Conservation (phyloP, 1,140 invertebrate species). For the Temnothorax nylanderi region DNA sequence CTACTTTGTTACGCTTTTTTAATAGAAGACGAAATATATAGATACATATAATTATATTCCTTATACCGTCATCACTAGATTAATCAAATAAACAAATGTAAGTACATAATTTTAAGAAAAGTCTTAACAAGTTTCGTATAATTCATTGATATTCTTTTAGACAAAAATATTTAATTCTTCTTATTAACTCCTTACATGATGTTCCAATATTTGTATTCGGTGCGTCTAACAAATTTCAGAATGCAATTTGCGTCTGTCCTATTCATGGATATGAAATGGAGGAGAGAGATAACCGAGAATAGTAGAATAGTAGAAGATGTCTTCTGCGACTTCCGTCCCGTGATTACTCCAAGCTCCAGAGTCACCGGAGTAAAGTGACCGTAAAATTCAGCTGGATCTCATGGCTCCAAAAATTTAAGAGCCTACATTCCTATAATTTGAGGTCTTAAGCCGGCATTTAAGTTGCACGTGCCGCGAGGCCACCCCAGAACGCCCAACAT, state of each 20-base stretch:
- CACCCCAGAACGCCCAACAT: conserved; percentile 62
- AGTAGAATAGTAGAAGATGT: background rate
- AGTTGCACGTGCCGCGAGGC: conserved; percentile 66
- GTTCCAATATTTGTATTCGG: background rate
- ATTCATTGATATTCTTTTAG: background rate
- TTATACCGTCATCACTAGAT: background rate
- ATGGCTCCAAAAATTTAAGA: conserved; percentile 65
- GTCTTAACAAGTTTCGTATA: background rate
- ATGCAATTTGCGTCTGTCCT: background rate
- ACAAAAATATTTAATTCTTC: background rate
- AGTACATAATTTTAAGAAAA: background rate
- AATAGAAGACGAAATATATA: background rate
- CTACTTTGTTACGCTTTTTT: background rate
- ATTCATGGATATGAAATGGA: background rate
- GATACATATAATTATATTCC: too few species aligned
- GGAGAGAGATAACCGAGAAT: background rate
- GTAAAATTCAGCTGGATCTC: conserved; percentile 62
- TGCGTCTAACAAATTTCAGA: background rate
- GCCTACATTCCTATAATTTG: conserved; percentile 67
- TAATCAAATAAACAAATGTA: background rate
- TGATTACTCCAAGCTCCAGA: conserved; percentile 23
- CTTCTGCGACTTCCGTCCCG: conserved; percentile 34
- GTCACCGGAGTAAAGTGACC: conserved; percentile 12
- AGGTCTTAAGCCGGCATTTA: conserved; percentile 63
- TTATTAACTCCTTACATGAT: too few species aligned